phyloP scores from a whole-genome alignment of 2,888 invertebrate genomes.

The Rotaria magnacalcarata region DNA sequence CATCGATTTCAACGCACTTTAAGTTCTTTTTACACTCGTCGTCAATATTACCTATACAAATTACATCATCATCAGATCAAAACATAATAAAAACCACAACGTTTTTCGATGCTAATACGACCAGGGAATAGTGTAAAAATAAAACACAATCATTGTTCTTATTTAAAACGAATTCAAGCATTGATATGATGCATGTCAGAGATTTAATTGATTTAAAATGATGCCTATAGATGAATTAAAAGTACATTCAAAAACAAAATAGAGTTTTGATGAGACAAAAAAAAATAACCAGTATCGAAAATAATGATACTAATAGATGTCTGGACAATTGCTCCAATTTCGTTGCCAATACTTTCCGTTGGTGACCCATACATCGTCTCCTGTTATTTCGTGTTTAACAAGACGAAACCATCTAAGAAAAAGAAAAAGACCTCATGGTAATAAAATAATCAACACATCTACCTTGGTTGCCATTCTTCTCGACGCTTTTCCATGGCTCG shows the following conservation, averaged over 20 bases:
- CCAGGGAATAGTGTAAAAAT: too few relatives aligned
- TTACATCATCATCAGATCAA: too few relatives aligned
- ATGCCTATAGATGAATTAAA: not conserved
- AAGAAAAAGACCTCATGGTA: not conserved
- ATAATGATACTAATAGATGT: conserved; percentile 29
- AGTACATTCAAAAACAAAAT: not conserved
- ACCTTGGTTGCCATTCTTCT: conserved; percentile 40
- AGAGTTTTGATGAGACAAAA: not conserved
- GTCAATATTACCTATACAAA: too few relatives aligned
- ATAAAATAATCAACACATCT: not conserved
- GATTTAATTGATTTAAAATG: not conserved
- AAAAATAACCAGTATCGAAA: not conserved
- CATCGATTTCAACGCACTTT: too few relatives aligned
- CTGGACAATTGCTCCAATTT: conserved; percentile 40
- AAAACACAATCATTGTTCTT: too few relatives aligned
- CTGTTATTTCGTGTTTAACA: conserved; percentile 38
- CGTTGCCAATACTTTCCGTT: conserved; percentile 45
- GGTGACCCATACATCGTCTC: conserved; percentile 38
- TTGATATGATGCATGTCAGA: too few relatives aligned
- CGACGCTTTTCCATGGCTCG: conserved; percentile 27
- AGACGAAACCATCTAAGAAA: conserved; percentile 40
- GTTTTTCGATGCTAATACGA: too few relatives aligned
- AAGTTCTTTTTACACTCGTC: too few relatives aligned
- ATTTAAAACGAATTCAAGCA: too few relatives aligned
- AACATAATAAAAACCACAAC: too few relatives aligned